These are phyloP conservation scores for Heteronetta atricapilla DNA, from an alignment of 2,113 vertebrate genomes.

Conservation along the genomic window DNA sequence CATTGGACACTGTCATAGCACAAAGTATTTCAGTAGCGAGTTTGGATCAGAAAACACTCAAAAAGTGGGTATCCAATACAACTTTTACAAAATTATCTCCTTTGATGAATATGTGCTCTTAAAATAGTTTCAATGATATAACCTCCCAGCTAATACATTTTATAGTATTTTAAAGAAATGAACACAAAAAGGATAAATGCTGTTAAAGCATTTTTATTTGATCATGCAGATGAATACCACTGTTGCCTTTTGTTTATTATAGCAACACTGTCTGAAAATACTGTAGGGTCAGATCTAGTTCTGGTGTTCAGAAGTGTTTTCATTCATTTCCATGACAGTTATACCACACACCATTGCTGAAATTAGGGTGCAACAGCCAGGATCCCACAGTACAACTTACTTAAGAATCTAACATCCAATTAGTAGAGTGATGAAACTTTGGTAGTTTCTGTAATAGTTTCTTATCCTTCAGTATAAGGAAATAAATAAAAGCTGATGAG, in stretches of 20 bases:
- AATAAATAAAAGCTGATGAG: not conserved
- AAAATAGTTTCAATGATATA: not conserved
- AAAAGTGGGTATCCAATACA: not conserved
- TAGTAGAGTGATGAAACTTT: fast-evolving
- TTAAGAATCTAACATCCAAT: not conserved
- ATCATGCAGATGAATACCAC: not conserved
- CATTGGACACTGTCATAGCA: not conserved
- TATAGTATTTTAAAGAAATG: not conserved
- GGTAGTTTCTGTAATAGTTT: not conserved
- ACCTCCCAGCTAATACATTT: not conserved
- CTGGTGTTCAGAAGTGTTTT: fast-evolving
- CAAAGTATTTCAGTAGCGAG: not conserved
- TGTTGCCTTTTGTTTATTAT: not conserved
- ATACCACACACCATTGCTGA: not conserved
- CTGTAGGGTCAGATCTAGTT: not conserved
- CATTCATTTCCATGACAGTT: not conserved
- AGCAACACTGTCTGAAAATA: not conserved
- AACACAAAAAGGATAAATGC: fast-evolving
- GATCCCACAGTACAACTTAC: not conserved
- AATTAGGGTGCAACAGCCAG: not conserved
- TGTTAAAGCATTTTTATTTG: not conserved
- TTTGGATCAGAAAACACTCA: not conserved
- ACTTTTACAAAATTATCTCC: not conserved
- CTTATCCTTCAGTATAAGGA: not conserved
- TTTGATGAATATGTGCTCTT: not conserved